Evolutionary conservation across 64 coral and sea anemone genomes (phyloP).

Genomic region (Exaiptasia diaphana): DNA sequence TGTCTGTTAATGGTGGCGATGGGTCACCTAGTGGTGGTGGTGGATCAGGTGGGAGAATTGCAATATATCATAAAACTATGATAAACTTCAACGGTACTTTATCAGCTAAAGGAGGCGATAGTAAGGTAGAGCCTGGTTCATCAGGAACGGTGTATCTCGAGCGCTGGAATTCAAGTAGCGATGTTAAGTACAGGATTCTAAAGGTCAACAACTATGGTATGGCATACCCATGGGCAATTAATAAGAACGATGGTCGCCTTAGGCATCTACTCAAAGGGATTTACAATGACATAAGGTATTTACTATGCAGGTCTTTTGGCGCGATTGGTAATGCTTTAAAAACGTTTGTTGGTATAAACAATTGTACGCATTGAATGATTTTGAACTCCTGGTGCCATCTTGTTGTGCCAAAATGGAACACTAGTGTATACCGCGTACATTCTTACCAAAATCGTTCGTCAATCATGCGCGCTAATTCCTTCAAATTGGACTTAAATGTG

Average conservation of each 20-base stretch:
- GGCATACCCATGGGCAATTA: neutral
- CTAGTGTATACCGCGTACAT: no score
- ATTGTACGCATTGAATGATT: no score
- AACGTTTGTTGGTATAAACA: no score
- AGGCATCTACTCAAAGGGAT: slow-evolving; percentile 58
- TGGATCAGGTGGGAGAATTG: slow-evolving; percentile 30
- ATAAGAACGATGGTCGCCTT: neutral
- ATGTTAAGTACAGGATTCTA: slow-evolving; percentile 2
- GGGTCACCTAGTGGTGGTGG: slow-evolving; percentile 29
- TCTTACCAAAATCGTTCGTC: no score
- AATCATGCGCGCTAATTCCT: no score
- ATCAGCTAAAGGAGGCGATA: slow-evolving; percentile 28
- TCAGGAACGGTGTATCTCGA: slow-evolving; percentile 41
- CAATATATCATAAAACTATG: slow-evolving; percentile 30
- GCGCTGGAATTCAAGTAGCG: neutral
- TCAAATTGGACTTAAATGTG: no score
- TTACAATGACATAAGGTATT: slow-evolving; percentile 64
- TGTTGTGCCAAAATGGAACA: no score
- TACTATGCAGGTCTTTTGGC: no score
- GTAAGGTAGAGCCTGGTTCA: neutral
- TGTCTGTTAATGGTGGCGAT: slow-evolving; percentile 23
- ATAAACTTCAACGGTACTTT: slow-evolving; percentile 36
- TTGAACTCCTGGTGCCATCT: no score
- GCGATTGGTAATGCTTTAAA: no score
- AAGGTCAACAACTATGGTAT: slow-evolving; percentile 18